Evolutionary conservation across 2,888 invertebrate species (phyloP), one percentile per base, ranked within the genome.

Genomic region (Caenorhabditis sp.): DNA sequence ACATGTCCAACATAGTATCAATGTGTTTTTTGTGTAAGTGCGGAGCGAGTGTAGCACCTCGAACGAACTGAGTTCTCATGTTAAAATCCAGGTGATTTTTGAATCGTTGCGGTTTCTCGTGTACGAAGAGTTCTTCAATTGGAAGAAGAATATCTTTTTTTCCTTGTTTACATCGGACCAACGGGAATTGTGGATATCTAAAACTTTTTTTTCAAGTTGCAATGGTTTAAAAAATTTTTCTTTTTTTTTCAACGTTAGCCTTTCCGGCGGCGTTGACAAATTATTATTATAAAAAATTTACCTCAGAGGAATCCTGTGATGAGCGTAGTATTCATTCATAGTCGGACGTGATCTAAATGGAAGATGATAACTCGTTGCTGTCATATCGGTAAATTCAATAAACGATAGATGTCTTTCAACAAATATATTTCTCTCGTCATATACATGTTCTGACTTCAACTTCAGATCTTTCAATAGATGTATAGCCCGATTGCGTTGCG

Each of bases 141-240:
- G 77, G 77, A 12, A 73, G 62, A 0, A 24, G 10, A 19, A 31
- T 59, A 23, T 61, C 55, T 0, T 36, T 65, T 12, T 53, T 61
- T 8, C 73, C 77, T 3, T 53, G 43, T 23, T 70, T 66, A 12
- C 76, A 76, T 1, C 36, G 14, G 3, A 67, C 66, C 1, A 79
- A 23, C 26, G 76, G 79, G 0, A 79, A 57, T 21, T 65, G 36
- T 0, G 76, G 79, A 53, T 63, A 72, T 8, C 73, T 65, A n/a
- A 66, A 27, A 21, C 12, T 6, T 10, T 12, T 63, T 1, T n/a
- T n/a, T n/a, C n/a, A n/a, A n/a, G n/a, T n/a, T n/a, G n/a, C n/a
- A n/a, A n/a, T n/a, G n/a, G n/a, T n/a, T n/a, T n/a, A n/a, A n/a
- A n/a, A n/a, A n/a, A n/a, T n/a, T n/a, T n/a, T n/a, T n/a, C n/a